Conservation (phyloP, 2,797 vertebrate genomes). For the Phyllotis vaccarum region DNA sequence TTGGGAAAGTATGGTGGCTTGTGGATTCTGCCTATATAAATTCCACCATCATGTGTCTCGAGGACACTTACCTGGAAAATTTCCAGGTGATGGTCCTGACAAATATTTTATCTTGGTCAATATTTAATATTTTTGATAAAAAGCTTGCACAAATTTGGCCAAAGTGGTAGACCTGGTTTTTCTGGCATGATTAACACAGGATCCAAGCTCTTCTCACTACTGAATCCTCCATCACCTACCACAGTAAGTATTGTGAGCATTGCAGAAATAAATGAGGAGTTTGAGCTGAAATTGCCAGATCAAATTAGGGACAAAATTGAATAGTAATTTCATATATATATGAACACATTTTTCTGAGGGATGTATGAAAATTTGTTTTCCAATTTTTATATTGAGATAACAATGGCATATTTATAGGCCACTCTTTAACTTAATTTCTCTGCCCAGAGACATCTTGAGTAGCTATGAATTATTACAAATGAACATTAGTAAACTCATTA, state of each 20-base stretch:
- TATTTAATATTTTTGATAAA: neutral
- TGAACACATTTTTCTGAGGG: neutral
- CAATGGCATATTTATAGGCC: neutral
- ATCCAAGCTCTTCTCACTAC: neutral
- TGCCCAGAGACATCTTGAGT: neutral
- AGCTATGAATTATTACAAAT: neutral
- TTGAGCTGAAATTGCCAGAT: neutral
- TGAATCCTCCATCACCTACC: neutral
- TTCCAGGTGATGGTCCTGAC: neutral
- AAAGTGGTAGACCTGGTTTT: neutral
- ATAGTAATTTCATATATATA: neutral
- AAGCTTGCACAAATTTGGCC: neutral
- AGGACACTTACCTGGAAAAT: neutral
- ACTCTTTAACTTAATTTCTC: neutral
- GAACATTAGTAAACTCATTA: neutral
- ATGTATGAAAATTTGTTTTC: neutral
- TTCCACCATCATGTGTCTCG: neutral
- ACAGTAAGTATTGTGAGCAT: neutral
- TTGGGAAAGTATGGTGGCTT: neutral
- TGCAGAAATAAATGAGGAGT: neutral
- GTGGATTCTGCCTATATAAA: neutral
- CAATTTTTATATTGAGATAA: constrained; percentile 35
- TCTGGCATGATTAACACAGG: neutral
- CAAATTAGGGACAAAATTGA: neutral
- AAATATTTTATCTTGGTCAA: neutral